Percentiles rank a stretch among this genome's conserved stretches.
phyloP scores from a whole-genome alignment of 2,113 vertebrate genomes.

The Raja brachyura region DNA sequence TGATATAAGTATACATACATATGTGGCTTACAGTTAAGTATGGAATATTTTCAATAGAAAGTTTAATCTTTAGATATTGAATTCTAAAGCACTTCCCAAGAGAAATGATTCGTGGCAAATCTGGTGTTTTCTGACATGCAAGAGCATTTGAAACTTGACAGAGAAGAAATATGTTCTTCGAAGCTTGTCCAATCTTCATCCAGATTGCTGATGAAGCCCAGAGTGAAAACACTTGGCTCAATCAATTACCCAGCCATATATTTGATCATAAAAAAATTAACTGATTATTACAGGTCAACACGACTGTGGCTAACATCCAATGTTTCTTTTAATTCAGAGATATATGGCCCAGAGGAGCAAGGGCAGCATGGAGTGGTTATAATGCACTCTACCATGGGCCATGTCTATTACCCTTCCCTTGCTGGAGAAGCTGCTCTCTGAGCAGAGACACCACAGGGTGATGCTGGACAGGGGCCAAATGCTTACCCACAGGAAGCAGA shows the following conservation, averaged over 20 bases:
- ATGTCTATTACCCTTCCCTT: not conserved
- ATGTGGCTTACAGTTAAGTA: not conserved
- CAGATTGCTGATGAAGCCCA: not conserved
- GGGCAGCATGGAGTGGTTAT: not conserved
- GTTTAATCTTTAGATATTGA: not conserved
- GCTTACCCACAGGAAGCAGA: not conserved
- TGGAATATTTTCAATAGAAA: not conserved
- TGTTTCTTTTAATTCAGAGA: not conserved
- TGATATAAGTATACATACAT: too few species aligned
- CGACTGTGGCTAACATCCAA: not conserved
- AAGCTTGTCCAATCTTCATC: not conserved
- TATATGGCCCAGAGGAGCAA: conserved; percentile 12
- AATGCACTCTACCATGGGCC: not conserved
- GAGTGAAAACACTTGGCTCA: not conserved
- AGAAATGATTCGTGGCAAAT: not conserved
- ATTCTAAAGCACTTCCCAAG: not conserved
- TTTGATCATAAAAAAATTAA: conserved; percentile 16
- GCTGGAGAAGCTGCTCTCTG: too few species aligned
- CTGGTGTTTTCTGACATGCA: not conserved
- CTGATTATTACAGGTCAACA: not conserved
- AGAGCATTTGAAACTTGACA: not conserved
- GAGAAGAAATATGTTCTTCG: not conserved
- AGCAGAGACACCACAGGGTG: not conserved
- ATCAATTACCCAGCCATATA: not conserved
- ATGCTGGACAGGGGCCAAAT: not conserved